phyloP scores from a whole-genome alignment of 2,888 invertebrate genomes.

The Osmoderma eremita region DNA sequence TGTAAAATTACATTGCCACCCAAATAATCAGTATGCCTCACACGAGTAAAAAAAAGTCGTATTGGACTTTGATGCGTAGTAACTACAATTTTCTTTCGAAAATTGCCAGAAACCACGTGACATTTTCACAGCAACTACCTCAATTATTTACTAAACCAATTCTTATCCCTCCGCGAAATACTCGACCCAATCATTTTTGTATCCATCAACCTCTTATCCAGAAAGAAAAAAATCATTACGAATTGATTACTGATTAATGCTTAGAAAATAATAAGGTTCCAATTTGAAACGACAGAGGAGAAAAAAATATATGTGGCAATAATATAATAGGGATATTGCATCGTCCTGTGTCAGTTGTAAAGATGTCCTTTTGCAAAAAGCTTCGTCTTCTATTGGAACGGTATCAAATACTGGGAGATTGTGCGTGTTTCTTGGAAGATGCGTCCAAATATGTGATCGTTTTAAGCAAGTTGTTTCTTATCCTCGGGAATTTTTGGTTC shows the following conservation, averaged over 20 bases:
- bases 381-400: not conserved
- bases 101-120: not conserved
- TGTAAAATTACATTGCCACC: not conserved
- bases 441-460: no score
- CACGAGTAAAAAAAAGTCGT: not conserved
- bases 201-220: no score
- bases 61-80: not conserved
- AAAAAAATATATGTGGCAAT: no score
- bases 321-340: not conserved
- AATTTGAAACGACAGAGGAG: no score
- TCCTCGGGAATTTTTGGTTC: no score
- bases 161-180: not conserved
- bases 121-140: conserved; percentile 6
- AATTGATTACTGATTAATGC: no score
- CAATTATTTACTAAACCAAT: not conserved
- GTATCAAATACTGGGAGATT: not conserved
- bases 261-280: not conserved
- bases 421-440: not conserved
- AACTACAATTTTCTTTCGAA: not conserved
- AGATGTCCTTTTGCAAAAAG: not conserved
- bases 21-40: not conserved
- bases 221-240: no score
- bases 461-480: no score
- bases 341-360: not conserved
- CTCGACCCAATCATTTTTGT: not conserved